A percentile compares a stretch with the other conserved stretches of the same genome.
Conservation (phyloP, 2,797 vertebrate species). For the Darevskia nairensis region DNA sequence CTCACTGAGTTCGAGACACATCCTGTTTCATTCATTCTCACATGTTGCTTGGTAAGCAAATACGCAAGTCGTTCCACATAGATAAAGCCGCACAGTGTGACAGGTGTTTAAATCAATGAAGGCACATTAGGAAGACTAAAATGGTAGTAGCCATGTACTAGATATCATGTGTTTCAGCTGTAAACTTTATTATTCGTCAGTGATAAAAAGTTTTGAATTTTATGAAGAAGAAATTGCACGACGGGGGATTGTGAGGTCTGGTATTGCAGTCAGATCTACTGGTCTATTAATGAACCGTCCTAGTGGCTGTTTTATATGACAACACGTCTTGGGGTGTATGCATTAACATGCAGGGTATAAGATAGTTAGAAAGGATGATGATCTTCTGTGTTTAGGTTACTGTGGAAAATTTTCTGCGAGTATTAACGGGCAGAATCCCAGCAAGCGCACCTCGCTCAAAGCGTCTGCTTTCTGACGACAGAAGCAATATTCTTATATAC, state of each 20-base stretch:
- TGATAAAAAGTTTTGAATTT: conserved; percentile 35
- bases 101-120: conserved; percentile 35
- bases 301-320: not conserved
- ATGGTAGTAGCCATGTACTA: not conserved
- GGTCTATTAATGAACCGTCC: not conserved
- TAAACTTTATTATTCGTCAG: not conserved
- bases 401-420: conserved; percentile 95
- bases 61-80: conserved; percentile 3
- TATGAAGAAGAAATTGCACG: not conserved
- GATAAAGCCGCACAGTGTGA: not conserved
- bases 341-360: conserved; percentile 9
- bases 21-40: no score
- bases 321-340: not conserved
- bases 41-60: conserved; percentile 43
- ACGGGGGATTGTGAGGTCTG: not conserved
- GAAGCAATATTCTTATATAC: conserved; percentile 98
- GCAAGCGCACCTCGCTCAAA: conserved; percentile 95
- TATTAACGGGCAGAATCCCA: conserved; percentile 94
- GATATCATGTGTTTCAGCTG: not conserved
- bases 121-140: conserved; percentile 5
- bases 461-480: conserved; percentile 95
- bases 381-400: conserved; percentile 85
- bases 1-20: no score
- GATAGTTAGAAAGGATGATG: conserved; percentile 22
- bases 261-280: not conserved